Conservation (phyloP, 2,797 vertebrate genomes). For the Mallotus villosus region DNA sequence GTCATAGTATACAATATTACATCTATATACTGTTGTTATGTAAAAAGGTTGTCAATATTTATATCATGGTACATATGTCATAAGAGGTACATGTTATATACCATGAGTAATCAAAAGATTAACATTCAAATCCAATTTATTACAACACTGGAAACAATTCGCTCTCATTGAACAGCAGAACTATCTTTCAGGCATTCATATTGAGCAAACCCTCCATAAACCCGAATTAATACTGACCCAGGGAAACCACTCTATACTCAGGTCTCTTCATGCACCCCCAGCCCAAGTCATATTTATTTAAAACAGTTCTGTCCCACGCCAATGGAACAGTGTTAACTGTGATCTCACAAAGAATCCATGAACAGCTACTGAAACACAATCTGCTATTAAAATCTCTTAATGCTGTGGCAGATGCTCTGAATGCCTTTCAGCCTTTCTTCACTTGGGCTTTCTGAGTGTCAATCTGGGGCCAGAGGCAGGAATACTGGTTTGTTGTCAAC, state of each 20-base stretch:
- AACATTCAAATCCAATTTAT: background rate
- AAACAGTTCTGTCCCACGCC: constrained; percentile 56
- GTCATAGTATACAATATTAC: too few species aligned
- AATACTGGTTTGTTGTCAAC: constrained; percentile 63
- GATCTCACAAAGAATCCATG: constrained; percentile 70
- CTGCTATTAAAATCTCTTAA: constrained; percentile 59
- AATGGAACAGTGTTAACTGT: constrained; percentile 65
- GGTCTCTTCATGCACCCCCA: background rate
- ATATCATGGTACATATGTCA: too few species aligned
- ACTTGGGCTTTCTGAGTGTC: constrained; percentile 57
- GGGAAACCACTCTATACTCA: constrained; percentile 38
- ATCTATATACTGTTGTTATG: too few species aligned
- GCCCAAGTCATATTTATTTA: constrained; percentile 47
- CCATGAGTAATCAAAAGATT: too few species aligned
- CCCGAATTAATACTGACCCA: background rate
- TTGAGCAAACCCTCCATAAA: background rate
- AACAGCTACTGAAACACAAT: constrained; percentile 71
- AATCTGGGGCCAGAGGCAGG: constrained; percentile 52
- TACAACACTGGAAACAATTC: background rate
- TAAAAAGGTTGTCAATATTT: too few species aligned
- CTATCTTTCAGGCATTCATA: background rate
- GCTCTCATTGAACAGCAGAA: background rate
- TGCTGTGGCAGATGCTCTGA: constrained; percentile 34
- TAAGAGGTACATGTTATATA: too few species aligned
- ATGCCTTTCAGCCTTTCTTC: constrained; percentile 60